phyloP scores from a whole-genome alignment of 1,140 invertebrate genomes.

The Zaprionus capensis region DNA sequence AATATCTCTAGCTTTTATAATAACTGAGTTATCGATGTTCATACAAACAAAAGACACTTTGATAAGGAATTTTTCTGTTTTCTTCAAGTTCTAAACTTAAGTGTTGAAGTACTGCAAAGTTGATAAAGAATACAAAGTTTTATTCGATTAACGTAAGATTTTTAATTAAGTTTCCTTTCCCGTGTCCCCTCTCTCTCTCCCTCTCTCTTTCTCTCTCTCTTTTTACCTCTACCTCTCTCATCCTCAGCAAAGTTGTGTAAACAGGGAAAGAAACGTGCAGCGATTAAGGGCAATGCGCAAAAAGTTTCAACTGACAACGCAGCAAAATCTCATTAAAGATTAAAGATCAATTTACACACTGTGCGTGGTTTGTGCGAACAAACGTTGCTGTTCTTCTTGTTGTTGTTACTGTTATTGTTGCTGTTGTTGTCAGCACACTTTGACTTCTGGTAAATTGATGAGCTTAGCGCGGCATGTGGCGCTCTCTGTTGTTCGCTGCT shows the following conservation, averaged over 20 bases:
- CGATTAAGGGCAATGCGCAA: neutral
- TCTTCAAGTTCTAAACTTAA: neutral
- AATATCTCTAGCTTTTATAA: too few species aligned
- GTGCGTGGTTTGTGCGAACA: neutral
- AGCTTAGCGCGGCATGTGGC: conserved; percentile 6
- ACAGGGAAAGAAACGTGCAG: neutral
- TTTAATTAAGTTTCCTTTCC: neutral
- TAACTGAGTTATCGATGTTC: too few species aligned
- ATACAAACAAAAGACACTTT: too few species aligned
- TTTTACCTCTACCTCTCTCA: neutral
- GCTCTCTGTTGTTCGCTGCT: conserved; percentile 1
- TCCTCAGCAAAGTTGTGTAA: neutral
- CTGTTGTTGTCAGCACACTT: conserved; percentile 5
- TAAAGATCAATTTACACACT: conserved; percentile 12
- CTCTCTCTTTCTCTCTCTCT: neutral
- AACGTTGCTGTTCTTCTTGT: neutral
- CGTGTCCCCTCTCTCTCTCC: neutral
- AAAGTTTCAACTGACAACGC: neutral
- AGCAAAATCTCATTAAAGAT: conserved; percentile 5
- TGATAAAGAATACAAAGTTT: neutral
- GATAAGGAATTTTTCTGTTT: too few species aligned
- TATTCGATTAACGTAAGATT: neutral
- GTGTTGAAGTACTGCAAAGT: neutral
- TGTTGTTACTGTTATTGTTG: conserved; percentile 1
- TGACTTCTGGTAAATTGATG: conserved; percentile 27